Base-by-base conservation (phyloP, 2,888 invertebrate species). In the Ceraclea dissimilis region DNA sequence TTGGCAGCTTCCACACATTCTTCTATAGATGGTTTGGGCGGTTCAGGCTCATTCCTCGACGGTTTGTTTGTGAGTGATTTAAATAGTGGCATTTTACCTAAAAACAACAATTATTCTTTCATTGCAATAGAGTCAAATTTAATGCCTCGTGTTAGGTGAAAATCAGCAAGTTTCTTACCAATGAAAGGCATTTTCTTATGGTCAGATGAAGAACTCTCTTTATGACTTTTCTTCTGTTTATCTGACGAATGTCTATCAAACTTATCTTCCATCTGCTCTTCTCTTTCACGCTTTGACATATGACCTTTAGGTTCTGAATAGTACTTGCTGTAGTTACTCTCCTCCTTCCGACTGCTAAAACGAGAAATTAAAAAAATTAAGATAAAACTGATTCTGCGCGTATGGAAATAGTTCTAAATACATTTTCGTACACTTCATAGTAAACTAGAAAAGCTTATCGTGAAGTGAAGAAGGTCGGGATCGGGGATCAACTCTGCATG, bases 161-260 rank as follows among this genome's bases (percentile, higher is more conserved):
- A n/a, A n/a, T n/a, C n/a, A n/a, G n/a, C n/a, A 39, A 39, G 13
- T 8, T 4, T n/a, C 26, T 22, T 60, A 62, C 91, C 92, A 62
- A 91, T 91, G 64, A 91, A 90, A 0, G 90, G 90, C 67, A 90
- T 75, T 68, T 89, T 90, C 60, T 85, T 85, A 61, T 84, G 82
- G 31, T 76, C 76, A 54, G 74, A 66, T 69, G 68, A 2, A 70
- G 68, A 60, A 58, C 61, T 44, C 59, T 62, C 49, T 58, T 60
- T 48, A 60, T 61, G 48, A 49, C 54, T 51, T 55, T 64, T 60
- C 63, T 59, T 50, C 60, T 60, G 21, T 62, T 58, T 57, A 49
- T 60, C 56, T 48, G 51, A 59, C 50, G 65, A 63, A 60, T 64
- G 60, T 65, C 66, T 58, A 65, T 65, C 59, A 59, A 55, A 63